Percentiles rank a stretch among this genome's conserved stretches.
Evolutionary conservation across 1,140 invertebrate species (phyloP).

Genomic region (Hetaerina americana): DNA sequence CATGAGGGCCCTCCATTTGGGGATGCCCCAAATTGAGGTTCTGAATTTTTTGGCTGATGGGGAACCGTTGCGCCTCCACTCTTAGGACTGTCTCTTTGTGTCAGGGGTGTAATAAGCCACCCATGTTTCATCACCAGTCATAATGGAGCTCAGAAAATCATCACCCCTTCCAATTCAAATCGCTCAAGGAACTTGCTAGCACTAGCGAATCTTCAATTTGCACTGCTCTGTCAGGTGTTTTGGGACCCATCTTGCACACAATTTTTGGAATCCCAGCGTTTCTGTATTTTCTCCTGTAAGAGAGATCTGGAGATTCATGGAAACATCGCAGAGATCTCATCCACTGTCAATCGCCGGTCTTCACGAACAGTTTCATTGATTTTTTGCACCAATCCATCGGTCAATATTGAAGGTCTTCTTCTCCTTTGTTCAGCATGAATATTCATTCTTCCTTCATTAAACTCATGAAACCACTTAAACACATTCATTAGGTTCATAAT

Average conservation of each 20-base stretch:
- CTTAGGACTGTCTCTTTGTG: constrained; percentile 16
- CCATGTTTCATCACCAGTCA: constrained; percentile 17
- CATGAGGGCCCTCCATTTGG: too few species aligned
- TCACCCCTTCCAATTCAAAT: constrained; percentile 14
- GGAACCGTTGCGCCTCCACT: constrained; percentile 14
- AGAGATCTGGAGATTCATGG: constrained; percentile 9
- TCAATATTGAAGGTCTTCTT: constrained; percentile 14
- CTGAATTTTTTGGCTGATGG: constrained; percentile 19
- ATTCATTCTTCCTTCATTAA: constrained; percentile 15
- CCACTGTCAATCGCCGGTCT: not conserved
- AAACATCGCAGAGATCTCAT: constrained; percentile 8
- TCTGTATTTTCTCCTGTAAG: constrained; percentile 10
- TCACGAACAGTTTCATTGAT: constrained; percentile 7
- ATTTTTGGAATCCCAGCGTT: constrained; percentile 11
- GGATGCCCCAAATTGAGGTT: not conserved
- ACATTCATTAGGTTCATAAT: too few species aligned
- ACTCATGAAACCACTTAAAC: constrained; percentile 14
- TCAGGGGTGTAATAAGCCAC: constrained; percentile 17
- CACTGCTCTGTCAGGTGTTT: not conserved
- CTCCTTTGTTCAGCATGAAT: constrained; percentile 15
- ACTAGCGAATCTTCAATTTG: not conserved
- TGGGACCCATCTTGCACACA: constrained; percentile 13
- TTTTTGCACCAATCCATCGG: constrained; percentile 15
- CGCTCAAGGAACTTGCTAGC: constrained; percentile 11
- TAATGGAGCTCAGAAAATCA: constrained; percentile 16